These are phyloP conservation scores for Zelostemma sp. DNA, from an alignment of 1,140 invertebrate species.

Conservation along the genomic window DNA sequence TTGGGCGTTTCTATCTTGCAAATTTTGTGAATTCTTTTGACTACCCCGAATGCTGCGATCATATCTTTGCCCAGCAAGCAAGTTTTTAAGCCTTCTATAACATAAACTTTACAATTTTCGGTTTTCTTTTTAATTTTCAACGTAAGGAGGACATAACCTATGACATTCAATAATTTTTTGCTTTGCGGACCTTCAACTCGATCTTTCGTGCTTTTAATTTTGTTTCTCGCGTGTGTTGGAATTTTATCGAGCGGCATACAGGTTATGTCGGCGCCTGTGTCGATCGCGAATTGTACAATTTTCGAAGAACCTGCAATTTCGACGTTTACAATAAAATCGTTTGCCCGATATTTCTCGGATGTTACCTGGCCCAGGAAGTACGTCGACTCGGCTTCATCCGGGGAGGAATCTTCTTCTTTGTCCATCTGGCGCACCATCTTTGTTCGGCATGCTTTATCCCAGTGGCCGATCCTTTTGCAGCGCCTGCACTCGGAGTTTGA, in stretches of 20 bases:
- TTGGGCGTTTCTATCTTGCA: no score
- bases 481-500: constrained; percentile 27
- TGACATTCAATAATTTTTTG: constrained; percentile 10
- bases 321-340: background rate
- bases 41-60: constrained; percentile 9
- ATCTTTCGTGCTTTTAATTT: no score
- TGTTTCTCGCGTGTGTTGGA: background rate
- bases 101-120: constrained; percentile 11
- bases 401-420: background rate
- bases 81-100: constrained; percentile 10
- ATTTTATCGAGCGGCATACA: constrained; percentile 11
- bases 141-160: constrained; percentile 6
- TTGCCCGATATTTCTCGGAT: no score
- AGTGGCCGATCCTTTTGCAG: constrained; percentile 44
- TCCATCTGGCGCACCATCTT: constrained; percentile 7
- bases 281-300: constrained; percentile 11
- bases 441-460: constrained; percentile 36
- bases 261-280: constrained; percentile 15
- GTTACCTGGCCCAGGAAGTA: no score
- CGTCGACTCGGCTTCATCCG: no score
- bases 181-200: background rate
- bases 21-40: constrained; percentile 5
- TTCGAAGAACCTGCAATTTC: constrained; percentile 13
- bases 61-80: constrained; percentile 8
- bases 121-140: background rate